phyloP scores from a whole-genome alignment of 2,888 invertebrate genomes.

The Lucinisca nassula region DNA sequence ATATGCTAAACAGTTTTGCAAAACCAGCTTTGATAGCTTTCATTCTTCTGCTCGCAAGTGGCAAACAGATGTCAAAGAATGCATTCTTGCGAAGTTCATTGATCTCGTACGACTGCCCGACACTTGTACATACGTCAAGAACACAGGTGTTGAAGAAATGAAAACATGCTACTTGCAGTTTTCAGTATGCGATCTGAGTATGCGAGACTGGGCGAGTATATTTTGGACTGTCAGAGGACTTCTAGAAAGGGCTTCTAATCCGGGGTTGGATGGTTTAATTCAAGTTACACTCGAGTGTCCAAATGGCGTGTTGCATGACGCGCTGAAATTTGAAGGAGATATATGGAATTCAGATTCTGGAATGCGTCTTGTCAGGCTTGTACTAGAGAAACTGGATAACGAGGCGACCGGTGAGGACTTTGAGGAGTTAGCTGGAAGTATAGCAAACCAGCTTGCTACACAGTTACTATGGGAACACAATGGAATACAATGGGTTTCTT shows the following conservation, averaged over 20 bases:
- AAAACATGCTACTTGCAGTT: slow-evolving; percentile 11
- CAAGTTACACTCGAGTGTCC: too few species aligned
- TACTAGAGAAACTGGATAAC: not conserved
- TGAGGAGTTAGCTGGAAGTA: not conserved
- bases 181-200: slow-evolving; percentile 39
- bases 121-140: slow-evolving; percentile 31
- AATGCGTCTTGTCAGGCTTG: too few species aligned
- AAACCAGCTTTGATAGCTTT: slow-evolving; percentile 27
- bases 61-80: slow-evolving; percentile 36
- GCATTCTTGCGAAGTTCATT: slow-evolving; percentile 55
- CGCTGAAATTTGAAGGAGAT: too few species aligned
- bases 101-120: slow-evolving; percentile 47
- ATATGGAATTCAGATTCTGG: too few species aligned
- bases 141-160: slow-evolving; percentile 26
- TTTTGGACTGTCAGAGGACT: slow-evolving; percentile 34
- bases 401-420: too few species aligned
- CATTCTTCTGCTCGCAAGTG: slow-evolving; percentile 24
- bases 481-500: not conserved
- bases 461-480: not conserved
- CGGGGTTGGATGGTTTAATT: not conserved
- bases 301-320: too few species aligned
- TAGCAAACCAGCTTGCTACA: not conserved
- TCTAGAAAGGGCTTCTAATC: not conserved
- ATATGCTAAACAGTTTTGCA: slow-evolving; percentile 58
- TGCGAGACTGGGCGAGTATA: not conserved